A percentile compares a stretch with the other conserved stretches of the same genome.
phyloP scores from a whole-genome alignment of 1,140 invertebrate genomes.

The Papilio machaon region DNA sequence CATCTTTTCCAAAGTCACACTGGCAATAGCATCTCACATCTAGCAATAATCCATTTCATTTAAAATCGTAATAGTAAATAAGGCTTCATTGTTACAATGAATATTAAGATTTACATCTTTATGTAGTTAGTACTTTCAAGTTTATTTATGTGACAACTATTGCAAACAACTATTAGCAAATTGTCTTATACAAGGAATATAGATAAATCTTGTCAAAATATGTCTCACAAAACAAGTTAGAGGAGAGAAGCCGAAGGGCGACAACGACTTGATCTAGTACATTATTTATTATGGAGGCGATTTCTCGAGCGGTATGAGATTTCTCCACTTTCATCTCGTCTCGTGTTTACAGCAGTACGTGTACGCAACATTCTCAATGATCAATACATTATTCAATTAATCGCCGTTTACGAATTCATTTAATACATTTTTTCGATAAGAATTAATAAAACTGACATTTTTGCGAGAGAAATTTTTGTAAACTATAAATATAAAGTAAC shows the following conservation, averaged over 20 bases:
- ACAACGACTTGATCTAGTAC: conserved; percentile 37
- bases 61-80: neutral
- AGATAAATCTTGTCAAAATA: conserved; percentile 38
- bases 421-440: neutral
- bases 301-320: conserved; percentile 35
- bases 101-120: too few species aligned
- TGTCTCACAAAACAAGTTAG: conserved; percentile 35
- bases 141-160: neutral
- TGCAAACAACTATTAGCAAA: neutral
- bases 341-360: conserved; percentile 17
- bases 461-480: neutral
- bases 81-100: too few species aligned
- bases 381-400: conserved; percentile 32
- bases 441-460: neutral
- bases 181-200: neutral
- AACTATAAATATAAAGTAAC: neutral
- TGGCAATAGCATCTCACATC: too few species aligned
- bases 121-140: too few species aligned
- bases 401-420: conserved; percentile 12
- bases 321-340: conserved; percentile 37
- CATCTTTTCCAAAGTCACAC: neutral
- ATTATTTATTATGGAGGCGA: conserved; percentile 39
- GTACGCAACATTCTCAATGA: conserved; percentile 35
- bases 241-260: conserved; percentile 37
- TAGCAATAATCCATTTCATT: neutral